Evolutionary conservation across 2,888 invertebrate genomes (phyloP), one percentile per base, ranked within the genome.

Genomic region (Microchrysa polita): DNA sequence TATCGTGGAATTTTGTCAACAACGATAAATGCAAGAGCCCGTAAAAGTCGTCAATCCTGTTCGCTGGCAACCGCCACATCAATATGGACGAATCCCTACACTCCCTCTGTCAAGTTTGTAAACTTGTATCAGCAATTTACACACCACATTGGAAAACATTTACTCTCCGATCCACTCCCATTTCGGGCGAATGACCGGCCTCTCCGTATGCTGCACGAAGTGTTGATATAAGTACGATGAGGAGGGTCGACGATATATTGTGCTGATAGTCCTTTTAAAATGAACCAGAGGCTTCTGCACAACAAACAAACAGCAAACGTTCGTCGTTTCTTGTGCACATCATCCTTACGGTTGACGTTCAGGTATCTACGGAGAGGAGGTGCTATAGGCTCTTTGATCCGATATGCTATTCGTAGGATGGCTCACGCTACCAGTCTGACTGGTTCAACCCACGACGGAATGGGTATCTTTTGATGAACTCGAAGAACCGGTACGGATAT

Each of bases 111-210:
- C 14, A 74, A 79, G 79, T 79, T 79, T 78, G 78, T 78, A 79
- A 79, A 79, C 79, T 79, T 77, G 71, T 44, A 57, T 52, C 57
- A 75, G 74, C 73, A 72, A 74, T 75, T 76, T 76, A 75, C 69
- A 67, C 61, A 76, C 72, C 73, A 75, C 75, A 75, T 76, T 74
- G 74, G 72, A 78, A 78, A 78, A 78, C 78, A 78, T 79, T 78
- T 78, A 78, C 78, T 48, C 12, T 44, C 65, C 10, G 69, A 76
- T 76, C 76, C 78, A 78, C 78, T 78, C 78, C 78, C 77, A 78
- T 78, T 77, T 48, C 34, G 48, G 65, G 65, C 65, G 48, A 65
- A 65, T 22, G 77, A 65, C 65, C 65, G 65, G 48, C 61, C 61
- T 61, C 34, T n/a, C n/a, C n/a, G n/a, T n/a, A n/a, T 61, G 40